Conservation (phyloP, 2,888 invertebrate species). For the Rhorus exstirpatorius region DNA sequence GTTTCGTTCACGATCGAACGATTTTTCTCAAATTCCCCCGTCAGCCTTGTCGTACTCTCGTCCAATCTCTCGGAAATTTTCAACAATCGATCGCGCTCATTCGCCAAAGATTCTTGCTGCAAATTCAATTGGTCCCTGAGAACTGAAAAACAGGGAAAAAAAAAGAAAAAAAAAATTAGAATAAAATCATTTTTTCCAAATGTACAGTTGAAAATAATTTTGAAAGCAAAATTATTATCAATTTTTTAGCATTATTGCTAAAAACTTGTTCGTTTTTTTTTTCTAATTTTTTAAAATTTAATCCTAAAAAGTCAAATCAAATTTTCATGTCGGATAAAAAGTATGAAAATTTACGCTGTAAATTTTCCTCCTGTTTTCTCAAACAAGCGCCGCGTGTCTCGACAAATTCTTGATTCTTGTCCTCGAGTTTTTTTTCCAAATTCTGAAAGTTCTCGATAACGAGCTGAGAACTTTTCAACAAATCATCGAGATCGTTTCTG, state of each 20-base stretch:
- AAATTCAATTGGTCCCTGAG: slow-evolving; percentile 77
- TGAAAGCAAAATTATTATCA: too few relatives aligned
- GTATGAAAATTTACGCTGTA: slow-evolving; percentile 76
- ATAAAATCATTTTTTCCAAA: too few relatives aligned
- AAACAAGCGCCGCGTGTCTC: slow-evolving; percentile 76
- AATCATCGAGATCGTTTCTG: slow-evolving; percentile 78
- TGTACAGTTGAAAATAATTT: too few relatives aligned
- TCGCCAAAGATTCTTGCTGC: slow-evolving; percentile 75
- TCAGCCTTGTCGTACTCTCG: slow-evolving; percentile 73
- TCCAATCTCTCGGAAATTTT: slow-evolving; percentile 78
- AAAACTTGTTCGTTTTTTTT: too few relatives aligned
- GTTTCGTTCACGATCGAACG: slow-evolving; percentile 74
- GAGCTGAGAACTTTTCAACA: slow-evolving; percentile 78
- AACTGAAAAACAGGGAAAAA: slow-evolving; percentile 69
- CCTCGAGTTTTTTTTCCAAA: slow-evolving; percentile 77
- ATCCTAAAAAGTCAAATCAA: too few relatives aligned
- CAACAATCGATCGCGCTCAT: slow-evolving; percentile 78
- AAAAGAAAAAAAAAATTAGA: neutral
- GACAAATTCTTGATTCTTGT: slow-evolving; percentile 73
- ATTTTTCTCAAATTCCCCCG: slow-evolving; percentile 78
- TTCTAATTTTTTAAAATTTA: too few relatives aligned
- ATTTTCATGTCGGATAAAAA: too few relatives aligned
- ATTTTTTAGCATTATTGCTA: too few relatives aligned
- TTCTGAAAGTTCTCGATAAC: slow-evolving; percentile 77
- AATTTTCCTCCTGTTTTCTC: slow-evolving; percentile 77